Base-by-base conservation (phyloP, 92 coral and sea anemone species). In the Epizoanthus illoricatus region DNA sequence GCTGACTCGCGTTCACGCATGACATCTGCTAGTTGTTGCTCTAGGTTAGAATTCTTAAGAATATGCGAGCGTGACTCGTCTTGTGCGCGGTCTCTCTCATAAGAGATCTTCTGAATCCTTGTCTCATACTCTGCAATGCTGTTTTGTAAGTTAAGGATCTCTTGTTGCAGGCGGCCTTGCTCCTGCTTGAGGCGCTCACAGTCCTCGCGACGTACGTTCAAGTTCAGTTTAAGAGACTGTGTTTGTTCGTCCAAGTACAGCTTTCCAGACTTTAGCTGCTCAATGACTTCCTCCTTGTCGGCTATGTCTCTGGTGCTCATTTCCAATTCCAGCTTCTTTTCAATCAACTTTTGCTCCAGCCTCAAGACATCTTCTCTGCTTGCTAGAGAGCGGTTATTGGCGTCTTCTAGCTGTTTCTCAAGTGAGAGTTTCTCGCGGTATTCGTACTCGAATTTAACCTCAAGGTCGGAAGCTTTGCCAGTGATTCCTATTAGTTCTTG, bases 361-460 rank as follows among this genome's bases (percentile, higher is more conserved):
- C 90, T 91, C 62, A 96, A 89, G 45, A 93, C 90, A 49, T 96
- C 94, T 71, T 94, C 98, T 36, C 95, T 87, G 85, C 83, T 89
- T 18, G 88, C 85, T 4, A 87, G 85, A 21, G 85, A 91, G 57
- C 98, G 91, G 80, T 79, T 88, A 71, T 82, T 92, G 28, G 90
- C 80, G 68, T 93, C 96, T 42, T 91, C 96, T n/a, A 96, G 87
- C 69, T 96, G 98, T 57, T 88, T 83, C 69, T 93, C 88, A 65
- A 96, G 62, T 2, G 96, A 88, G 47, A 93, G 91, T 84, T 92
- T 93, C 90, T 96, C 98, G 60, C 97, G 92, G 24, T 90, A 91
- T 69, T 96, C 98, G 63, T 93, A 91, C 78, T 96, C 98, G 83
- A 85, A 91, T 70, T 88, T 90, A 42, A 96, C 98, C 78, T 96